Evolutionary conservation across 35 echinoderm and acorn worm species (phyloP).

Genomic region (Ophiothrix spiculata): DNA sequence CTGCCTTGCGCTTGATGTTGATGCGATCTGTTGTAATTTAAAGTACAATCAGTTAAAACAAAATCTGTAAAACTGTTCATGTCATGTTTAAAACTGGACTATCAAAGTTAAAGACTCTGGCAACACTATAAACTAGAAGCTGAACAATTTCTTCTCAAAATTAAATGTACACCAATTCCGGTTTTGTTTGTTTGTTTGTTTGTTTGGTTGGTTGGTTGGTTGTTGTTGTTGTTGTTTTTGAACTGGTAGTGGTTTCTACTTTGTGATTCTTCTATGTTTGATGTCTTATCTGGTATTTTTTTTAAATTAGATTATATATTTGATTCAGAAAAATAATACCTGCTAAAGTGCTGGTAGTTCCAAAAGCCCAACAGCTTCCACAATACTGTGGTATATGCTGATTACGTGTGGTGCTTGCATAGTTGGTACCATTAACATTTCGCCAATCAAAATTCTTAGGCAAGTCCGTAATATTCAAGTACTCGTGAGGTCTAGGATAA

Average conservation of each 20-base stretch:
- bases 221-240: no score
- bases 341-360: conserved; percentile 83
- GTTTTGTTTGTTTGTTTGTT: no score
- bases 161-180: no score
- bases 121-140: no score
- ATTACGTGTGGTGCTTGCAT: conserved; percentile 85
- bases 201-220: no score
- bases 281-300: no score
- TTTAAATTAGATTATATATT: no score
- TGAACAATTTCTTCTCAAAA: no score
- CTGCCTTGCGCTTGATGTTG: conserved; percentile 84
- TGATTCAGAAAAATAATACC: conserved; percentile 13
- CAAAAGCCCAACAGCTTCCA: conserved; percentile 93
- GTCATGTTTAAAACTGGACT: neutral
- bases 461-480: conserved; percentile 44
- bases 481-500: conserved; percentile 54
- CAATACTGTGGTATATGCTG: conserved; percentile 97
- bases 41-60: neutral
- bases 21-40: conserved; percentile 77
- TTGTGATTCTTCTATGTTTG: no score
- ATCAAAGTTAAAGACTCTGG: no score
- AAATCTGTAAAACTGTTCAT: neutral
- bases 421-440: conserved; percentile 88
- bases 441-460: conserved; percentile 76
- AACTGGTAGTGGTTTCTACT: no score